Evolutionary conservation across 2,888 invertebrate genomes (phyloP).

Genomic region (Yponomeuta plumbellus): DNA sequence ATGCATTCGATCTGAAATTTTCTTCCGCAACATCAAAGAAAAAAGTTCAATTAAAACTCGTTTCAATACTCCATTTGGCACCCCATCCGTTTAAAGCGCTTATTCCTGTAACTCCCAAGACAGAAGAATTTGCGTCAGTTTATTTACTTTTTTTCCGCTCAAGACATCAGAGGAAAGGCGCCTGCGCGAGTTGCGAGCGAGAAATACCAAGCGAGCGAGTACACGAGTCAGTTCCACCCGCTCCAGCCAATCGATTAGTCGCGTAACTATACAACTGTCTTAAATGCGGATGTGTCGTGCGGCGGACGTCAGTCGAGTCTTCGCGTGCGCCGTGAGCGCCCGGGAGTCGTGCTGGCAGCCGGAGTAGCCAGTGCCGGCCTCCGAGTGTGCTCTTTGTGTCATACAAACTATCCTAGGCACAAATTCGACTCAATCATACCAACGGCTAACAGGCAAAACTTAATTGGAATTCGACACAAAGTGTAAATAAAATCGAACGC

Average conservation of each 20-base stretch:
- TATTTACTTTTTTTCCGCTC: conserved; percentile 73
- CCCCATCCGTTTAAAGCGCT: conserved; percentile 7
- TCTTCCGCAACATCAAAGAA: neutral
- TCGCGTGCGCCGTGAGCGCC: conserved; percentile 55
- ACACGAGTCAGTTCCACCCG: conserved; percentile 58
- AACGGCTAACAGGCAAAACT: neutral
- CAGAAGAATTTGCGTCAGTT: conserved; percentile 31
- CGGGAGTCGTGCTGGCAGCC: conserved; percentile 23
- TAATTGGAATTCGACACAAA: neutral
- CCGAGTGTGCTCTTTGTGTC: conserved; percentile 9
- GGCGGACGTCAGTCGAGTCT: conserved; percentile 69
- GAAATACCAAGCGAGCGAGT: conserved; percentile 51
- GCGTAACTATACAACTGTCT: conserved; percentile 77
- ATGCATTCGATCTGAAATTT: neutral
- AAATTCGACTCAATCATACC: neutral
- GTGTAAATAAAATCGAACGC: neutral
- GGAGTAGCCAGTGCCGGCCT: neutral
- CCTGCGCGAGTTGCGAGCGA: conserved; percentile 57
- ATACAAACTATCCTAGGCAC: neutral
- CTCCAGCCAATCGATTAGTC: conserved; percentile 77
- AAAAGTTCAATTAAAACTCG: neutral
- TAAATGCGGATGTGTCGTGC: conserved; percentile 76
- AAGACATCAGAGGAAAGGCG: conserved; percentile 40
- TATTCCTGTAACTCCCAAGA: neutral
- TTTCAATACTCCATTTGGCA: neutral